Base-by-base conservation (phyloP, 1,140 invertebrate genomes). In the Brachionus koreanus region DNA sequence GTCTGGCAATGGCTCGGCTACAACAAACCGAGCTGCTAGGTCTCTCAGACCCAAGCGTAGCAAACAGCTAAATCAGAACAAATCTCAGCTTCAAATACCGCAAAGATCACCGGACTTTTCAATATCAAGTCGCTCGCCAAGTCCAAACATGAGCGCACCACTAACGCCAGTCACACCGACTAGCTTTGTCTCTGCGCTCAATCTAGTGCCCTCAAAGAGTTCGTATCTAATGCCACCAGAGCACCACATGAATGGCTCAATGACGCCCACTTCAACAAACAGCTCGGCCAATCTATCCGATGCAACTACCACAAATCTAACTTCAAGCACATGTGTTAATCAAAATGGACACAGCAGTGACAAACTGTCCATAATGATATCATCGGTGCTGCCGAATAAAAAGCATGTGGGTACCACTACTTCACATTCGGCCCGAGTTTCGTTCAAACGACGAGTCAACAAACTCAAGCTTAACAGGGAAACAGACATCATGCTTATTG, bases 401-500 rank as follows among this genome's bases (percentile, higher is more conserved):
- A 79, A 57, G 13, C 35, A 57, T 33, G 61, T 43, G 3, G 61
- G 19, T 35, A 57, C 76, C 19, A 79, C 46, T 4, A 79, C 49
- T 3, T 16, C 37, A 12, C 23, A 37, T 35, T 61, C 49, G 19
- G 57, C 16, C 10, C 49, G 61, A 9, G 49, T 79, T 33, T 65
- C 76, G 3, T 61, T 79, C 37, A 79, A 79, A 61, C 37, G 49
- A n/a, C 6, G 49, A 6, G 76, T 33, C 12, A 23, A 61, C n/a
- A 57, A 65, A 12, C 19, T 79, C n/a, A 23, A 42, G 25, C n/a
- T 79, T 1, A 79, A 79, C n/a, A 49, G 76, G n/a, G 76, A 79
- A 29, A 79, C 76, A 19, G 76, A 79, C 49, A 79, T 79, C 35
- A 79, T 79, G 76, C 25, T 79, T 23, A 79, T 79, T 9, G 76